phyloP scores from a whole-genome alignment of 1,140 invertebrate species.

The Drosophila rhopaloa region DNA sequence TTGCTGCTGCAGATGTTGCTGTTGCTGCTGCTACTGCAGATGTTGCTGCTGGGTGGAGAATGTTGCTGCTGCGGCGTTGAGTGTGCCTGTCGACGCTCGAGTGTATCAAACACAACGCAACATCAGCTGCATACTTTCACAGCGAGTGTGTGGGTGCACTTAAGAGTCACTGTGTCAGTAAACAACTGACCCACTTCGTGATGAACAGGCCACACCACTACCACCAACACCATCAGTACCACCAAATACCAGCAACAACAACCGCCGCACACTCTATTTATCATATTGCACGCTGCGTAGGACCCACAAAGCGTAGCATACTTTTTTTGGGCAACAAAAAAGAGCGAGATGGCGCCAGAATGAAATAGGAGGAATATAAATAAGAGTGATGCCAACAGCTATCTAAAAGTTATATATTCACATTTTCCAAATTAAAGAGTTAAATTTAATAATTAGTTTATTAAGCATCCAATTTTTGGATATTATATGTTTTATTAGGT shows the following conservation, averaged over 20 bases:
- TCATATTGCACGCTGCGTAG: constrained; percentile 49
- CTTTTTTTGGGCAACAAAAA: constrained; percentile 41
- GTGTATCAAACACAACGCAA: constrained; percentile 76
- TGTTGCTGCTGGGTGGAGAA: constrained; percentile 18
- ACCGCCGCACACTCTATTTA: constrained; percentile 47
- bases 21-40: constrained; percentile 14
- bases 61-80: constrained; percentile 56
- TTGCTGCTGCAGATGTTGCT: constrained; percentile 30
- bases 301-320: constrained; percentile 48
- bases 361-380: constrained; percentile 12
- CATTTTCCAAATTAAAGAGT: background rate
- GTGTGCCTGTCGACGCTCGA: constrained; percentile 78
- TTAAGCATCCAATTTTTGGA: too few species aligned
- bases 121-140: constrained; percentile 61
- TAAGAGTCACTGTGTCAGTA: constrained; percentile 81
- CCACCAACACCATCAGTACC: constrained; percentile 28
- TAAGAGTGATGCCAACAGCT: constrained; percentile 15
- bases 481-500: background rate
- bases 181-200: constrained; percentile 79
- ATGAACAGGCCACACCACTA: constrained; percentile 58
- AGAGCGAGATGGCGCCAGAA: constrained; percentile 2
- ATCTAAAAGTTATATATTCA: background rate
- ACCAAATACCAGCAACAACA: constrained; percentile 17
- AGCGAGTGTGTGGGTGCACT: constrained; percentile 56
- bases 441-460: background rate